Evolutionary conservation across 2,888 invertebrate genomes (phyloP), one percentile per base, ranked within the genome.

Genomic region (Tromatobia lineatoria): DNA sequence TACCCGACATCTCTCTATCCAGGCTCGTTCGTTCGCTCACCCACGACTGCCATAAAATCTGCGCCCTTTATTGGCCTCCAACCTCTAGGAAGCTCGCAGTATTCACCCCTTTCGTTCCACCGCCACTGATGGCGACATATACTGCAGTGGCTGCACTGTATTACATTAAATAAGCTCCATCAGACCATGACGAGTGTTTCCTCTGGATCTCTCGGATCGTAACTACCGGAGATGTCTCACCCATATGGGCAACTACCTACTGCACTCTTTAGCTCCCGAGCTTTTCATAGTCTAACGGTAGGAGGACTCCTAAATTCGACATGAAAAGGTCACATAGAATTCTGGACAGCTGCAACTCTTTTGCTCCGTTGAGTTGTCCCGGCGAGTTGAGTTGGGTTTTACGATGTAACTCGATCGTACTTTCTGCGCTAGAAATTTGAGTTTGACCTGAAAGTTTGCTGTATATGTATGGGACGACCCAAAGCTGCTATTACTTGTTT

Each of bases 31-130:
- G 78, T 64, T 70, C 38, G 34, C 70, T 61, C 78, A 78, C 64
- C 61, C 70, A 78, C 70, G 61, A 61, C 70, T 61, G 61, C 78
- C 78, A 78, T 78, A 78, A 78, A 78, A 78, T 78, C 78, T 78
- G 70, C 45, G 78, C 61, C 57, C 78, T 78, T 67, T 78, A 78
- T 78, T 78, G 70, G 78, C 70, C 78, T 64, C 52, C 61, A 50
- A 78, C 52, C 70, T 38, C 59, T 42, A 18, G 34, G 18, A 34
- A 52, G 34, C 64, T 66, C 64, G 13, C 38, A 61, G 70, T 34
- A 42, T 38, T 78, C 61, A 15, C 23, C 25, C 23, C 61, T 61
- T 52, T 47, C 23, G 18, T 50, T 13, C 29, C 11, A 34, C 61
- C 47, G 38, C 38, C 64, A 38, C 34, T 47, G 45, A 45, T 42